These are phyloP conservation scores for Gavialis gangeticus DNA, from an alignment of 2,113 vertebrate species.

Conservation along the genomic window DNA sequence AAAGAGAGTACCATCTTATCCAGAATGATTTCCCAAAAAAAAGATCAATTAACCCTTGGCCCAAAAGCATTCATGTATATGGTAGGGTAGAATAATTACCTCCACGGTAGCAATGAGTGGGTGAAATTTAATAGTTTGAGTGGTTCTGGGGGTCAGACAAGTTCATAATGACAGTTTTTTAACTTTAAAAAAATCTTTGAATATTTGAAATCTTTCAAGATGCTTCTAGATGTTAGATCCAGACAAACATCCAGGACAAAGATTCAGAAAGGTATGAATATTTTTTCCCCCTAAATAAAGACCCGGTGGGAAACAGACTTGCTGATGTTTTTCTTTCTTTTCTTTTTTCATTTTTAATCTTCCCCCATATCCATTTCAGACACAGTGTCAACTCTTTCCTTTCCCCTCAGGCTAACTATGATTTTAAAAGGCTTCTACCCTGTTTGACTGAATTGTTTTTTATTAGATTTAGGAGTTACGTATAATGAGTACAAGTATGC, in stretches of 20 bases:
- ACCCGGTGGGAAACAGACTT: not conserved
- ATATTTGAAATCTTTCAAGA: not conserved
- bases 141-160: conserved; percentile 27
- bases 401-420: not conserved
- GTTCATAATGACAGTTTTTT: conserved; percentile 5
- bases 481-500: not conserved
- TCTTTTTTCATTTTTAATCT: not conserved
- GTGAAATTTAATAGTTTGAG: conserved; percentile 22
- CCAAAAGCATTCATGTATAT: not conserved
- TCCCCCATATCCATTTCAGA: not conserved
- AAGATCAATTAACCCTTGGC: conserved; percentile 33
- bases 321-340: not conserved
- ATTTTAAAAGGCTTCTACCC: not conserved
- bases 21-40: conserved; percentile 47
- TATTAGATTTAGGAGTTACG: not conserved
- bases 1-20: not conserved
- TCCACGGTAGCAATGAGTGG: not conserved
- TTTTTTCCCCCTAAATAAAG: not conserved
- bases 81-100: conserved; percentile 38
- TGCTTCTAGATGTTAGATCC: not conserved
- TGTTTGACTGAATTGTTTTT: not conserved
- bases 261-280: not conserved
- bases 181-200: not conserved
- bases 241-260: not conserved
- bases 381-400: conserved; percentile 21